Base-by-base conservation (phyloP, 2,113 vertebrate genomes). In the Lichenostomus cassidix region DNA sequence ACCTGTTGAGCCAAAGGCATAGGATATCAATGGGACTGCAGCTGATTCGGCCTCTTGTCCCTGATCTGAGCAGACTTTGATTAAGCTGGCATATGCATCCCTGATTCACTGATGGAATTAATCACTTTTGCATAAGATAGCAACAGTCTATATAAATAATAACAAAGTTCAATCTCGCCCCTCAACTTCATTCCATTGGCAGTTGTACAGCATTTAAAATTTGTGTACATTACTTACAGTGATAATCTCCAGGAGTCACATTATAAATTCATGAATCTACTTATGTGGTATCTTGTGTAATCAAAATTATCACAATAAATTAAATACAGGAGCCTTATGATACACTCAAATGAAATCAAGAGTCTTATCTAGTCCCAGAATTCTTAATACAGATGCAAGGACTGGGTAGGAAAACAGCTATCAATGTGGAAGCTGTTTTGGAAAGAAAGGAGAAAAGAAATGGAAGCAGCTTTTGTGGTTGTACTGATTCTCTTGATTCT, bases 381-480 rank as follows among this genome's bases (percentile, higher is more conserved):
- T 73, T 90, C 46, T 68, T 81, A 47, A 73, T 53, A 46, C 37
- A 80, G 42, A 89, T 71, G 27, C 47, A 79, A 89, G 17, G 49
- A 35, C 68, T 76, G 65, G 47, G 65, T 12, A 58, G 35, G 49
- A 59, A 85, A 94, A 90, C 29, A 20, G 21, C 27, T 84, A 29
- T 80, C 70, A 55, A 15, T 31, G 41, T 94, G 79, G 67, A 85
- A 86, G 39, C 39, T 94, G 55, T 77, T 94, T 80, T 89, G 87
- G 87, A 83, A 91, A 89, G 89, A 91, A 87, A 25, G 7, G 28
- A 60, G 68, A 74, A 88, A 90, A 76, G 46, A 90, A 94, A 93
- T 70, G 50, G n/a, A 90, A 94, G 92, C 24, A 42, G 90, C 35
- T 83, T 76, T 22, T 90, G 55, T 47, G 86, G 71, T 78, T 67